Percentiles rank a stretch among this genome's conserved stretches.
These are phyloP conservation scores for Rhinichthys osculus DNA, from an alignment of 2,797 vertebrate species.

Conservation along the genomic window DNA sequence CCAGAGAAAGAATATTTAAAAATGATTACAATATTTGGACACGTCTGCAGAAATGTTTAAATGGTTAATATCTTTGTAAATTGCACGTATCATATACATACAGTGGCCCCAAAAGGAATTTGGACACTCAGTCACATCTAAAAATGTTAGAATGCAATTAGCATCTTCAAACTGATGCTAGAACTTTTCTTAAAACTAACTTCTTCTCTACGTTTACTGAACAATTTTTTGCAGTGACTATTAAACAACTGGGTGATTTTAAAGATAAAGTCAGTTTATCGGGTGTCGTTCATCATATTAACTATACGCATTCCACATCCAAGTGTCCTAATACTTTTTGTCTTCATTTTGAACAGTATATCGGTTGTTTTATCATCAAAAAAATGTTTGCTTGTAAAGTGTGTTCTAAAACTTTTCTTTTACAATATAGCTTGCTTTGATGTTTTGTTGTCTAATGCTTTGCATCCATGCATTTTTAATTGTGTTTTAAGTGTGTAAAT, in stretches of 20 bases:
- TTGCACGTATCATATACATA: background rate
- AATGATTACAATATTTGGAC: background rate
- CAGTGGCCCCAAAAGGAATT: background rate
- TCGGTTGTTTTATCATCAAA: background rate
- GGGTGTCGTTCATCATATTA: background rate
- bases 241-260: background rate
- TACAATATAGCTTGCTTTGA: background rate
- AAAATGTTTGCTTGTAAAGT: background rate
- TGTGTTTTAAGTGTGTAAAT: slow-evolving; percentile 17
- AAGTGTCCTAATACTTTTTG: background rate
- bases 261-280: background rate
- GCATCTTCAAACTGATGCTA: background rate
- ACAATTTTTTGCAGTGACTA: background rate
- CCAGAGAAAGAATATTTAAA: background rate
- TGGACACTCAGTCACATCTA: background rate
- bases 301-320: background rate
- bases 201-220: background rate
- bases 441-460: background rate
- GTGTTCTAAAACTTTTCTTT: background rate
- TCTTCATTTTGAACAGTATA: background rate
- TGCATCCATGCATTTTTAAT: slow-evolving; percentile 4
- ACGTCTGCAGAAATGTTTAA: background rate
- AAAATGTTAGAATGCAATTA: slow-evolving; percentile 11
- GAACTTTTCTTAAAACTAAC: background rate
- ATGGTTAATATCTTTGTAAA: background rate